phyloP scores from a whole-genome alignment of 2,888 invertebrate species.

The Chloroclysta siterata region DNA sequence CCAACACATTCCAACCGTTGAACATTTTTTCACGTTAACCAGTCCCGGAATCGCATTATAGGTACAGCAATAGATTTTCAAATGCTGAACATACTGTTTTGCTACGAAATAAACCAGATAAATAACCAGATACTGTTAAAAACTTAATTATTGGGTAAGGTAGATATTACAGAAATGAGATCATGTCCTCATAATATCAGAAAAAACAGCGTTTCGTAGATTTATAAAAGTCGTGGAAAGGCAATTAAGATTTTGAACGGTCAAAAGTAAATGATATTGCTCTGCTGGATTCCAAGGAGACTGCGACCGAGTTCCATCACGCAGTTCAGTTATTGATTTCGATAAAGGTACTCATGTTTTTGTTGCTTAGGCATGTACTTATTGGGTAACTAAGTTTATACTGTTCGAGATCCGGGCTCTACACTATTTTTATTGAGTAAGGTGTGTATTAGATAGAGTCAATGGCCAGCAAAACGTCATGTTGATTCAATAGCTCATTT shows the following conservation, averaged over 20 bases:
- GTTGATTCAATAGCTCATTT: too few species aligned
- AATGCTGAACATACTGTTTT: too few species aligned
- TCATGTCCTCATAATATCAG: conserved; percentile 7
- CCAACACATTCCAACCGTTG: too few species aligned
- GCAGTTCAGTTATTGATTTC: not conserved
- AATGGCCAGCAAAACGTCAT: too few species aligned
- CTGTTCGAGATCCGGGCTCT: too few species aligned
- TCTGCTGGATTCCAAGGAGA: not conserved
- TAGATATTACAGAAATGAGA: conserved; percentile 2
- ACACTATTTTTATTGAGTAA: too few species aligned
- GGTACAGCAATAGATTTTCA: too few species aligned
- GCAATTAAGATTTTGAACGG: conserved; percentile 7
- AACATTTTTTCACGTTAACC: too few species aligned
- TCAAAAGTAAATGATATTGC: conserved; percentile 9
- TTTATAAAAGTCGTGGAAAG: conserved; percentile 6
- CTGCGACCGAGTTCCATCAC: not conserved
- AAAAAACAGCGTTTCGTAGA: conserved; percentile 4
- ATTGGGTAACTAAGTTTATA: not conserved
- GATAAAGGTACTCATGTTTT: not conserved
- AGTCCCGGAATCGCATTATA: too few species aligned
- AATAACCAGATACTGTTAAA: not conserved
- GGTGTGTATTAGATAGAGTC: too few species aligned
- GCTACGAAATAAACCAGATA: too few species aligned
- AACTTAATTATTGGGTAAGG: not conserved
- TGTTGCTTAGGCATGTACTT: not conserved